phyloP scores from a whole-genome alignment of 2,888 invertebrate species.

The Crioceris asparagi region DNA sequence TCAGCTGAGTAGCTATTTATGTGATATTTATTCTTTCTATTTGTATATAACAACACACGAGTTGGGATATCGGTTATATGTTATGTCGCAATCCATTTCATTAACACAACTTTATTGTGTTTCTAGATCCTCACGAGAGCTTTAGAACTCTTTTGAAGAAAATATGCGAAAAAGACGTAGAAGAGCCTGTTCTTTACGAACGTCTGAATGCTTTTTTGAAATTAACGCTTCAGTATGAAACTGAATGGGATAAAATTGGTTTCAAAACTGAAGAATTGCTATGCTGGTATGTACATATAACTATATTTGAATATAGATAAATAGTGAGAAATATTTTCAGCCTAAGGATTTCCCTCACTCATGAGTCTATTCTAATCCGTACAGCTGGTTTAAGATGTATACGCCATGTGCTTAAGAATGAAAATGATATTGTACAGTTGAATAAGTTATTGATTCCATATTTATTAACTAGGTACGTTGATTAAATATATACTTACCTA shows the following conservation, averaged over 20 bases:
- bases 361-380: conserved; percentile 81
- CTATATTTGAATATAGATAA: conserved; percentile 4
- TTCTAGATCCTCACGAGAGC: conserved; percentile 46
- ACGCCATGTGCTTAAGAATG: conserved; percentile 69
- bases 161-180: conserved; percentile 51
- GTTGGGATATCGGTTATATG: no score
- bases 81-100: no score
- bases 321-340: conserved; percentile 41
- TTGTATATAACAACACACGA: no score
- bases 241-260: conserved; percentile 49
- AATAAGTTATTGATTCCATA: conserved; percentile 75
- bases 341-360: conserved; percentile 71
- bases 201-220: conserved; percentile 84
- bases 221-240: conserved; percentile 55
- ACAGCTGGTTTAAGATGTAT: conserved; percentile 81
- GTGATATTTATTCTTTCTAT: no score
- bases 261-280: conserved; percentile 72
- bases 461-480: conserved; percentile 60
- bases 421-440: conserved; percentile 67
- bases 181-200: conserved; percentile 70
- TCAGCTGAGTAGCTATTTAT: no score
- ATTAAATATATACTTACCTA: background rate
- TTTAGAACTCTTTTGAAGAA: conserved; percentile 52
- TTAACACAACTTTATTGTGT: conserved; percentile 7
- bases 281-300: conserved; percentile 54